Evolutionary conservation across 2,797 vertebrate genomes (phyloP).

Genomic region (Esox lucius): DNA sequence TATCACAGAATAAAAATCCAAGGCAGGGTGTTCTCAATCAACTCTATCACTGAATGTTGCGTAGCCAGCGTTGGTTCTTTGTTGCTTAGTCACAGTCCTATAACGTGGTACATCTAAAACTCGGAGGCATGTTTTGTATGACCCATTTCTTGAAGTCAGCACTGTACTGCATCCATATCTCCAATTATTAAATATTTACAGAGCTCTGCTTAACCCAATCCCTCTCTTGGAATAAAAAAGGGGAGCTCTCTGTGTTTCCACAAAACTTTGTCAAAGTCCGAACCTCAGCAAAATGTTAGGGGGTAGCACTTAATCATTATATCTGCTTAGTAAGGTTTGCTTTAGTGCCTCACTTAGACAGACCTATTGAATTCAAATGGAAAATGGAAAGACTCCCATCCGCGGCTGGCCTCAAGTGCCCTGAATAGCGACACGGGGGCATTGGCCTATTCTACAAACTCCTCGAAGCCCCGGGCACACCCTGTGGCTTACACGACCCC

Average conservation of each 20-base stretch:
- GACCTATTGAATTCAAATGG: constrained; percentile 51
- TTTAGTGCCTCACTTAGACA: constrained; percentile 35
- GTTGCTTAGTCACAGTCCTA: constrained; percentile 29
- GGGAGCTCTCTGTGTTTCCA: constrained; percentile 39
- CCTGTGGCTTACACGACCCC: too few relatives aligned
- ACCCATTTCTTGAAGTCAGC: constrained; percentile 45
- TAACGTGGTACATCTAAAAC: not conserved
- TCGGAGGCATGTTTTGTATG: constrained; percentile 3
- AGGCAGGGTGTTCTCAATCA: not conserved
- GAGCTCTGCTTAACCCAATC: constrained; percentile 25
- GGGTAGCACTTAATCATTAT: constrained; percentile 56
- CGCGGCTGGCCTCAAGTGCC: constrained; percentile 4
- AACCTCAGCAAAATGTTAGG: constrained; percentile 51
- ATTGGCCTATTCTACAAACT: too few relatives aligned
- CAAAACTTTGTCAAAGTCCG: constrained; percentile 41
- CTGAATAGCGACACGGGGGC: too few relatives aligned
- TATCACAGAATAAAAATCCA: not conserved
- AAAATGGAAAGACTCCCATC: constrained; percentile 8
- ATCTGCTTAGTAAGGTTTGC: constrained; percentile 54
- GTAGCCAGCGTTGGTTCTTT: not conserved
- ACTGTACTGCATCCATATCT: constrained; percentile 40
- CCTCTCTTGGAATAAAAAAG: constrained; percentile 6
- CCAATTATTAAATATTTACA: constrained; percentile 58
- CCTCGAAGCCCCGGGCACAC: too few relatives aligned
- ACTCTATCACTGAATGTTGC: not conserved